Evolutionary conservation across 2,888 invertebrate genomes (phyloP), one percentile per base, ranked within the genome.

Genomic region (Onchidella celtica): DNA sequence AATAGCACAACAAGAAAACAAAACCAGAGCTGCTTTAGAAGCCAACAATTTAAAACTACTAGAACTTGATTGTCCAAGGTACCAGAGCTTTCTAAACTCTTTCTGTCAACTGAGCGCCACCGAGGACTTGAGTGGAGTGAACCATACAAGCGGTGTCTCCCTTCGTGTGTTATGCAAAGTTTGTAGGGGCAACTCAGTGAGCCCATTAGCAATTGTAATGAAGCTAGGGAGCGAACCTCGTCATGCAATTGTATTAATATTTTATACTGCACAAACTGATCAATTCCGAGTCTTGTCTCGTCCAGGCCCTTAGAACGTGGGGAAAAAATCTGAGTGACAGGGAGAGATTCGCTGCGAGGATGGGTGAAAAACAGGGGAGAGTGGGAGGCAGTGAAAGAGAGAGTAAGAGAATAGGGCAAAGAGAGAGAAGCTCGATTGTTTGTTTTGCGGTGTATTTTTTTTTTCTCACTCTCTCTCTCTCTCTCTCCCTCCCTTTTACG

Each of bases 171-270:
- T 87, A 87, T 87, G 87, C 86, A 87, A 87, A 87, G 85, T 84
- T 87, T 84, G 80, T 84, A 69, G 83, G 83, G 84, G 85, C 83
- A 84, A 86, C 85, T 85, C 86, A 85, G 85, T 79, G 81, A 79
- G 65, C 83, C n/a, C 84, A 88, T 88, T 88, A 85, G 88, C 88
- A 88, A 88, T 88, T 87, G 88, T 85, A 88, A 88, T 88, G 88
- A 88, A 86, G 87, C 74, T 40, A 47, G 81, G 76, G 81, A 70
- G 78, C 81, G 76, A 68, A 59, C 65, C 65, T 74, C 79, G 85
- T 81, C 85, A 83, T 86, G 88, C 87, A 87, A 88, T 85, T 86
- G 88, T 88, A 86, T 87, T 87, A 88, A 88, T 88, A 88, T 87
- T 88, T 88, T 87, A 88, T 86, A 86, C 87, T 66, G 85, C 77